A percentile compares a stretch with the other conserved stretches of the same genome.
These are phyloP conservation scores for Pelmatolapia mariae DNA, from an alignment of 2,113 vertebrate species.

Conservation along the genomic window DNA sequence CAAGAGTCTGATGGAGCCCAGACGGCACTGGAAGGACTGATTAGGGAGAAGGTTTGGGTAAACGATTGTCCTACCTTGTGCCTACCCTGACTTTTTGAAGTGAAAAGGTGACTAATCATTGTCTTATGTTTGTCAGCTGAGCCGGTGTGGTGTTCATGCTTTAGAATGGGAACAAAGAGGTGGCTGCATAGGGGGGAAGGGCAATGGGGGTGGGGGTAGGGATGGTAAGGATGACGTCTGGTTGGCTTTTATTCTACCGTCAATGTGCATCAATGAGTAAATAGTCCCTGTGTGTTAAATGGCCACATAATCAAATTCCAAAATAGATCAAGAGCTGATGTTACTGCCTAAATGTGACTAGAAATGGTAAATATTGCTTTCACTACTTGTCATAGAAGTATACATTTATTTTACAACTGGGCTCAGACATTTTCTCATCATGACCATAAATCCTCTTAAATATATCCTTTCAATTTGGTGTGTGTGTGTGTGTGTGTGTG, in stretches of 20 bases:
- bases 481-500: not conserved
- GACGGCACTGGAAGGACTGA: not conserved
- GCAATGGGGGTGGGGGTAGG: slow-evolving; percentile 4
- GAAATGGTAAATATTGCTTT: slow-evolving; percentile 15
- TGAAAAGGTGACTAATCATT: slow-evolving; percentile 4
- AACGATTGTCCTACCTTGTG: not conserved
- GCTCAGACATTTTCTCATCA: slow-evolving; percentile 26
- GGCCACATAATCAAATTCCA: slow-evolving; percentile 39
- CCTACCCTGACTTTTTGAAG: not conserved
- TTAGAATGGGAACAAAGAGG: slow-evolving; percentile 65
- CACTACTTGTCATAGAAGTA: not conserved
- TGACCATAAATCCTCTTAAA: slow-evolving; percentile 59
- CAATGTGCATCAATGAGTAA: slow-evolving; percentile 67
- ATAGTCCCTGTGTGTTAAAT: slow-evolving; percentile 44
- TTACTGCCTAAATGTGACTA: not conserved
- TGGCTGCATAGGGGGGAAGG: slow-evolving; percentile 46
- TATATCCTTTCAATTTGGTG: slow-evolving; percentile 36
- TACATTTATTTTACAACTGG: slow-evolving; percentile 22
- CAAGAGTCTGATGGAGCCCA: not conserved
- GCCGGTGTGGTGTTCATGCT: slow-evolving; percentile 46
- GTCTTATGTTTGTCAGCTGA: slow-evolving; percentile 43
- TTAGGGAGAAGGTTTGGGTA: not conserved
- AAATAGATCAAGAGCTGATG: slow-evolving; percentile 17
- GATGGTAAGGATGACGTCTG: slow-evolving; percentile 50
- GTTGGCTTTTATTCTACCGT: slow-evolving; percentile 62